These are phyloP conservation scores for Cosmia pyralina DNA, from an alignment of 2,888 invertebrate species.

Conservation along the genomic window DNA sequence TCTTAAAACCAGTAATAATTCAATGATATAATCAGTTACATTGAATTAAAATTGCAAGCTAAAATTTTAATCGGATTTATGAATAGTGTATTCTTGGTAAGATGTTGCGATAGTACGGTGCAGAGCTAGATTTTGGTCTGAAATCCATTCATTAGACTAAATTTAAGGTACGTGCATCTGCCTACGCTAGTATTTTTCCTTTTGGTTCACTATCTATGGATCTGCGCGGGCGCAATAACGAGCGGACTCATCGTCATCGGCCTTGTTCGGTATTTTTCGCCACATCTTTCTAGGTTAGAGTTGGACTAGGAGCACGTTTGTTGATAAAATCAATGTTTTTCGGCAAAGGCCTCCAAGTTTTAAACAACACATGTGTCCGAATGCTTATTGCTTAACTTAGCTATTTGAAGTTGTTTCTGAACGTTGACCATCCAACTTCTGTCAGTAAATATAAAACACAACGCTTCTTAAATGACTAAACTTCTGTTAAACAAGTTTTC, in stretches of 20 bases:
- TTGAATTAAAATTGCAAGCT: slow-evolving; percentile 64
- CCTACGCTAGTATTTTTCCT: slow-evolving; percentile 66
- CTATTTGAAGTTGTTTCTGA: slow-evolving; percentile 36
- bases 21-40: slow-evolving; percentile 63
- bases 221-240: slow-evolving; percentile 69
- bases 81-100: slow-evolving; percentile 61
- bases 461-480: slow-evolving; percentile 1
- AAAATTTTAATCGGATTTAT: slow-evolving; percentile 57
- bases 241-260: slow-evolving; percentile 54
- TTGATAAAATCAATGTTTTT: slow-evolving; percentile 50
- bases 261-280: slow-evolving; percentile 64
- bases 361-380: background rate
- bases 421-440: slow-evolving; percentile 10
- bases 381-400: background rate
- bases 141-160: slow-evolving; percentile 65
- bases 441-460: slow-evolving; percentile 42
- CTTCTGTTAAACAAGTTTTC: slow-evolving; percentile 33
- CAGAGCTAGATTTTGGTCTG: slow-evolving; percentile 61
- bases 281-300: slow-evolving; percentile 48
- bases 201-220: slow-evolving; percentile 67
- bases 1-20: slow-evolving; percentile 55
- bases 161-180: slow-evolving; percentile 64
- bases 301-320: slow-evolving; percentile 36
- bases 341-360: slow-evolving; percentile 4
- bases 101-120: slow-evolving; percentile 56